phyloP scores from a whole-genome alignment of 2,113 vertebrate genomes.

The Phylloscopus trochiloides region DNA sequence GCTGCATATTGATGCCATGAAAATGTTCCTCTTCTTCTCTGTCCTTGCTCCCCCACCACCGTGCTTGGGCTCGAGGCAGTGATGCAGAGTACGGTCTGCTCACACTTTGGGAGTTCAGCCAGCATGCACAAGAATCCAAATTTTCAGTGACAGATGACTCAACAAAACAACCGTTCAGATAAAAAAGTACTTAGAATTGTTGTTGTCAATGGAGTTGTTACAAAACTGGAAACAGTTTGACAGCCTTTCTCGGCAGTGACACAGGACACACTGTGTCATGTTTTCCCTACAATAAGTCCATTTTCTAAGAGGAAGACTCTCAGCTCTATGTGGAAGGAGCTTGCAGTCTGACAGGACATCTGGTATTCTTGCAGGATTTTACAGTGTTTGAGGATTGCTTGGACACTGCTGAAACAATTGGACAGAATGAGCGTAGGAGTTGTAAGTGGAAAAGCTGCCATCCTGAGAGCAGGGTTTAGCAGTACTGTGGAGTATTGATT shows the following conservation, averaged over 20 bases:
- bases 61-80: not conserved
- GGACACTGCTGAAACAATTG: not conserved
- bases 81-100: not conserved
- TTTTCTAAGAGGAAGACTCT: not conserved
- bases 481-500: too few relatives aligned
- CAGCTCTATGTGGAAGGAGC: not conserved
- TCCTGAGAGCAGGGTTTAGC: not conserved
- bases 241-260: not conserved
- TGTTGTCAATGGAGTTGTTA: not conserved
- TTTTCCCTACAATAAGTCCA: not conserved
- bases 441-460: not conserved
- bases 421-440: not conserved
- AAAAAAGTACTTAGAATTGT: not conserved
- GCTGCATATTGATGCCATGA: not conserved
- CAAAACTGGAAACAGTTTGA: not conserved
- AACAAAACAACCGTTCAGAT: not conserved
- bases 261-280: rapidly evolving
- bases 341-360: not conserved
- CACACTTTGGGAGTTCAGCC: not conserved
- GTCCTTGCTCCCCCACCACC: not conserved
- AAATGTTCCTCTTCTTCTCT: not conserved
- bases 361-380: not conserved
- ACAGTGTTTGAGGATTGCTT: not conserved
- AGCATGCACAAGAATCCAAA: not conserved
- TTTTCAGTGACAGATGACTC: not conserved